Base-by-base conservation (phyloP, 2,888 invertebrate species). In the Dynastes tityus region DNA sequence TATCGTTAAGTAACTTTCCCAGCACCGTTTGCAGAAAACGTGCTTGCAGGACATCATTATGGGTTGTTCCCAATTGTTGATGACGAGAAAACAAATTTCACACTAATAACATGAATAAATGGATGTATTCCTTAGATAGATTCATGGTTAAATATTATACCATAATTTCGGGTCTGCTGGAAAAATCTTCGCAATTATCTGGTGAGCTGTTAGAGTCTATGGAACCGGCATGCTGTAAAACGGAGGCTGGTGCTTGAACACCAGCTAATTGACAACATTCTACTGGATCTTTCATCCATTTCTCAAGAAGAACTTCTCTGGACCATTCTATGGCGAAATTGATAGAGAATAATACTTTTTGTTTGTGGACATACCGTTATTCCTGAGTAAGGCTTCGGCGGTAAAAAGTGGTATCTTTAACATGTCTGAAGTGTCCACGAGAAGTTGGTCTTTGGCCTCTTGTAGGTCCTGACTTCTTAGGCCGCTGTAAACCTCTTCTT, bases 341-440 rank as follows among this genome's bases (percentile, higher is more conserved):
- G 22, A 29, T 2, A 29, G 5, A 61, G 9, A 29, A 22, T 22
- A 76, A 58, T 80, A 29, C 8, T 16, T 53, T 61, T 40, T 40
- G 13, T 16, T 16, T 16, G 5, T 11, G 11, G 8, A 76, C 86
- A 84, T 85, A 93, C 93, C 93, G 87, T 93, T 92, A 84, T 93
- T 92, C 81, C 93, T 86, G 32, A 94, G 89, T 67, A 94, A 87
- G 45, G 93, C 93, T 87, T 94, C 93, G 45, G 94, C 93, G 76
- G 93, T 93, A 85, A 93, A 94, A 63, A 94, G 89, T 2, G 93
- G 93, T 71, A 94, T 91, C 85, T 93, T 92, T 64, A 94, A 89
- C 93, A 93, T 93, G 87, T 94, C 93, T 5, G 93, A 92, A 2
- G 93, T 93, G 86, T 94, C 93, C 32, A 93, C 93, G 51, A 94